Evolutionary conservation across 2,888 invertebrate genomes (phyloP).

Genomic region (Monopis laevigella): DNA sequence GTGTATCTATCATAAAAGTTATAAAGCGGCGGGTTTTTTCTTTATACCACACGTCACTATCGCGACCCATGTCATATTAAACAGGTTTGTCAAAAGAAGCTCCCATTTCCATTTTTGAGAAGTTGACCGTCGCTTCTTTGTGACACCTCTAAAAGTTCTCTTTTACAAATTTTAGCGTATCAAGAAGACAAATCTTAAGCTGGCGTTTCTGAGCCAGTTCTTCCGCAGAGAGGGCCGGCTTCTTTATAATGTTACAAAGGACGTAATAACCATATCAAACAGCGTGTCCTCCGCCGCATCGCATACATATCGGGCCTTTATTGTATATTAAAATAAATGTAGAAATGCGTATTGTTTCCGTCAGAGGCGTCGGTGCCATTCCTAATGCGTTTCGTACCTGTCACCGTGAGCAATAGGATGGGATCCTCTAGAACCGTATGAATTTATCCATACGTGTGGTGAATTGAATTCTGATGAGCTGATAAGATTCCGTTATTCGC

Average conservation of each 20-base stretch:
- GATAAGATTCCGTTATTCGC: slow-evolving; percentile 21
- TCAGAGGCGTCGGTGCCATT: slow-evolving; percentile 40
- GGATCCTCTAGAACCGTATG: slow-evolving; percentile 11
- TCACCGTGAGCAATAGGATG: slow-evolving; percentile 28
- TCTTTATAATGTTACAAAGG: slow-evolving; percentile 57
- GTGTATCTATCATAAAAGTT: slow-evolving; percentile 10
- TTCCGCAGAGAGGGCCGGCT: slow-evolving; percentile 29
- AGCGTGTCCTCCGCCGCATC: slow-evolving; percentile 55
- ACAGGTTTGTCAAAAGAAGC: slow-evolving; percentile 26
- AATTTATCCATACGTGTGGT: slow-evolving; percentile 4
- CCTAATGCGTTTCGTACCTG: slow-evolving; percentile 42
- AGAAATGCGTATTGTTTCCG: slow-evolving; percentile 61
- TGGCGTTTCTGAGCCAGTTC: slow-evolving; percentile 26
- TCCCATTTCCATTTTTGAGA: slow-evolving; percentile 50
- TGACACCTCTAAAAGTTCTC: slow-evolving; percentile 19
- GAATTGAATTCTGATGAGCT: slow-evolving; percentile 14
- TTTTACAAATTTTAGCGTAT: slow-evolving; percentile 59
- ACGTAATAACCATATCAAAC: slow-evolving; percentile 67
- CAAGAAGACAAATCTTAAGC: slow-evolving; percentile 23
- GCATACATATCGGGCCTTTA: slow-evolving; percentile 59
- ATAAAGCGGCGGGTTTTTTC: slow-evolving; percentile 7
- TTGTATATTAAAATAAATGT: slow-evolving; percentile 52
- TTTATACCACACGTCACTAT: too few species aligned
- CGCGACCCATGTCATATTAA: slow-evolving; percentile 2
- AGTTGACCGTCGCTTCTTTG: slow-evolving; percentile 34